Conservation (phyloP, 2,797 vertebrate species). For the Bradypus variegatus region DNA sequence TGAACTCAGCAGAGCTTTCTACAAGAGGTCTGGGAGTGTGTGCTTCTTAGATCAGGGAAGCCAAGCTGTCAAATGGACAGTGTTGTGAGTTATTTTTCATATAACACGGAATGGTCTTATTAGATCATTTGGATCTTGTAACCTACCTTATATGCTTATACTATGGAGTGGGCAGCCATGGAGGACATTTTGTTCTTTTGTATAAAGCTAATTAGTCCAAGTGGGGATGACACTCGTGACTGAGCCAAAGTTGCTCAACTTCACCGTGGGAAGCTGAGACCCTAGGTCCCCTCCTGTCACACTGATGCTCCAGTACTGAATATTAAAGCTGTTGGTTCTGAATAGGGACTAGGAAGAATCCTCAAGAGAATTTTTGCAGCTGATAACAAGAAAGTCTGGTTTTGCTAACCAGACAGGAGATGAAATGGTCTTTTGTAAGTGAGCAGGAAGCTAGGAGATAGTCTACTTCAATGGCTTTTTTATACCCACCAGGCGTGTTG, state of each 20-base stretch:
- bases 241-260: background rate
- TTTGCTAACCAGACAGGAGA: constrained; percentile 54
- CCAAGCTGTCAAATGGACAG: background rate
- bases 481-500: constrained; percentile 47
- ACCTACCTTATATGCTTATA: background rate
- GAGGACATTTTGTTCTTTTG: background rate
- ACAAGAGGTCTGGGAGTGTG: background rate
- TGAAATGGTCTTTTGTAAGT: constrained; percentile 63
- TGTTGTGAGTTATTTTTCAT: background rate
- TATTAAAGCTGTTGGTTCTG: constrained; percentile 42
- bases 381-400: constrained; percentile 62
- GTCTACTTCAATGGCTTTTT: constrained; percentile 56
- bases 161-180: background rate
- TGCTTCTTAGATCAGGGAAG: background rate
- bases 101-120: background rate
- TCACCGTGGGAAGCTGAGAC: background rate
- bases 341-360: constrained; percentile 48
- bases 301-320: background rate
- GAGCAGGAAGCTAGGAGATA: constrained; percentile 56
- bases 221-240: background rate
- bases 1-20: background rate
- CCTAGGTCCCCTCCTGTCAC: background rate
- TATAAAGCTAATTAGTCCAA: background rate
- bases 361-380: constrained; percentile 53
- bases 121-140: background rate